Base-by-base conservation (phyloP, 1,140 invertebrate species). In the Drosophila melanica region DNA sequence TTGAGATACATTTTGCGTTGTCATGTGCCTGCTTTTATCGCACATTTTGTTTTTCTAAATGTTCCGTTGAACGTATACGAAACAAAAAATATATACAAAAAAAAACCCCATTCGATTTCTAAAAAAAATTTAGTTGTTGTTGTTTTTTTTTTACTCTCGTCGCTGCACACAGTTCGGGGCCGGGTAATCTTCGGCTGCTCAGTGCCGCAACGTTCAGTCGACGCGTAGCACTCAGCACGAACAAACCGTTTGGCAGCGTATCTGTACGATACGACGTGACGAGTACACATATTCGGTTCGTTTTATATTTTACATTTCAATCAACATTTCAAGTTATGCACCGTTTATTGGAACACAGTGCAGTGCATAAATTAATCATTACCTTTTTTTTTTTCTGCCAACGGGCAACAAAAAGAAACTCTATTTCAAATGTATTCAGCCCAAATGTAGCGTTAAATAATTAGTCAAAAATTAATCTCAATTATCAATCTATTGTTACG, bases 161-260 rank as follows among this genome's bases (percentile, higher is more conserved):
- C 59, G 72, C 18, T 50, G 65, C 65, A 30, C 7, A 58, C 30
- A 12, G 42, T 47, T 77, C 67, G 63, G 64, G 53, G 57, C 54
- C 42, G 67, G 62, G 59, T 66, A 60, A 63, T 71, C 55, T 71
- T 76, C 54, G 68, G 62, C 55, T 76, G 68, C 50, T 58, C 60
- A 50, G 30, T 33, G 44, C 48, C 55, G 41, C 42, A 58, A 70
- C 51, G 53, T 87, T 87, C 79, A 89, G 84, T 89, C 84, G 85
- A 89, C 84, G 84, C 84, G 84, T 78, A 89, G 84, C 85, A 90
- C 84, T 89, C 84, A 90, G 79, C 84, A 89, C 85, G 84, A 89
- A 84, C 80, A 90, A 80, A 84, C 77, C 79, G 70, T 41, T 81
- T 81, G 63, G 71, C 65, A 71, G 76, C 75, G 84, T 89, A 89